Evolutionary conservation across 1,140 invertebrate genomes (phyloP).

Genomic region (Halictus rubicundus): DNA sequence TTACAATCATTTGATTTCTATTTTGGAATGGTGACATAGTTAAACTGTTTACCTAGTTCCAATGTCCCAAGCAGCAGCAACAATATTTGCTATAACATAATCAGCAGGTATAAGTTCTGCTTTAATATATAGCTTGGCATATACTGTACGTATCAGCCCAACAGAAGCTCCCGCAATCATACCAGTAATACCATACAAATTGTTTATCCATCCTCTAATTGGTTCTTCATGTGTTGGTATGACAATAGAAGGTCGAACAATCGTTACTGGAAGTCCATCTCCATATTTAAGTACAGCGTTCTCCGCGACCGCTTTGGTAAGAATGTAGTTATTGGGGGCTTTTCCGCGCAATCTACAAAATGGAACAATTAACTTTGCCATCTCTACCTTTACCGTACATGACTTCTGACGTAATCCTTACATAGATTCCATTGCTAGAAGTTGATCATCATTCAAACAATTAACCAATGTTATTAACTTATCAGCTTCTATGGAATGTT

Average conservation of each 20-base stretch:
- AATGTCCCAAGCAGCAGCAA: constrained; percentile 86
- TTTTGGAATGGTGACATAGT: too few relatives aligned
- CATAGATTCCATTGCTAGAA: constrained; percentile 75
- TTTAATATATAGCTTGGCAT: too few relatives aligned
- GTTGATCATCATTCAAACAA: constrained; percentile 72
- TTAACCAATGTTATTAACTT: constrained; percentile 76
- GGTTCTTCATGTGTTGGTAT: constrained; percentile 89
- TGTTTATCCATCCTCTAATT: constrained; percentile 91
- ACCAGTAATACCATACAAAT: constrained; percentile 90
- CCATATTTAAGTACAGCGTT: constrained; percentile 85
- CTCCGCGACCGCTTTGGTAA: constrained; percentile 91
- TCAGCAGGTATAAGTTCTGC: constrained; percentile 95
- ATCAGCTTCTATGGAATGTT: constrained; percentile 76
- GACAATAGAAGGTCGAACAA: constrained; percentile 88
- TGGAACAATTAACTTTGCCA: too few relatives aligned
- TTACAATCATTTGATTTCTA: too few relatives aligned
- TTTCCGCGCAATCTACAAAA: constrained; percentile 84
- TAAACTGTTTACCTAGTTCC: constrained; percentile 74
- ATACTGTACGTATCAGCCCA: too few relatives aligned
- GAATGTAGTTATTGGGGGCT: constrained; percentile 93
- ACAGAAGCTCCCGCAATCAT: constrained; percentile 85
- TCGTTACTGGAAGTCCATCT: constrained; percentile 86
- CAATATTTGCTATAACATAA: constrained; percentile 89
- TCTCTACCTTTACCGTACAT: too few relatives aligned
- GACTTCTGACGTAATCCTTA: too few relatives aligned